phyloP scores from a whole-genome alignment of 2,888 invertebrate species.

The Nomada lathburiana region DNA sequence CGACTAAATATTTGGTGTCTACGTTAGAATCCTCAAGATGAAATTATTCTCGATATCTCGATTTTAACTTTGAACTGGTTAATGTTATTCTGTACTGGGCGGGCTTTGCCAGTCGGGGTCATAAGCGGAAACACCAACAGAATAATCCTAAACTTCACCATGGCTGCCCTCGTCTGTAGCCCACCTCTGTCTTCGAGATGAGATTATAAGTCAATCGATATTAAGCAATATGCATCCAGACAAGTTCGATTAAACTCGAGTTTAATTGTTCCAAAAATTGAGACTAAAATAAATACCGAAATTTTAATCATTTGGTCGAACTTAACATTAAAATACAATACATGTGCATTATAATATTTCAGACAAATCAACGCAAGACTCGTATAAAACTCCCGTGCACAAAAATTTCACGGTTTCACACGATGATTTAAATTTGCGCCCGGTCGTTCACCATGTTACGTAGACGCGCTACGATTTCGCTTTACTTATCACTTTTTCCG shows the following conservation, averaged over 20 bases:
- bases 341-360: no score
- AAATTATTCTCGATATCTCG: conserved; percentile 17
- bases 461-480: no score
- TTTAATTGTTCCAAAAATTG: not conserved
- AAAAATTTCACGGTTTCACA: no score
- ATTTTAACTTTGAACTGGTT: conserved; percentile 17
- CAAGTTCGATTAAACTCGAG: not conserved
- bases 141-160: conserved; percentile 29
- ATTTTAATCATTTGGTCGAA: no score
- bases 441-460: no score
- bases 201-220: conserved; percentile 20
- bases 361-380: no score
- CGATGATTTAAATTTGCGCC: no score
- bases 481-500: no score
- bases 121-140: conserved; percentile 33
- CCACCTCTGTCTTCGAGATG: not conserved
- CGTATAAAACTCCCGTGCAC: no score
- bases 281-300: not conserved
- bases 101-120: not conserved
- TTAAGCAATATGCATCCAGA: not conserved
- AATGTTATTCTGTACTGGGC: not conserved
- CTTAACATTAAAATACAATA: no score
- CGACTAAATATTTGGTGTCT: not conserved
- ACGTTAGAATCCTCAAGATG: not conserved
- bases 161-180: not conserved